Percentiles rank a stretch among this genome's conserved stretches.
phyloP scores from a whole-genome alignment of 92 coral and sea anemone genomes.

The Phenganax subtilis region DNA sequence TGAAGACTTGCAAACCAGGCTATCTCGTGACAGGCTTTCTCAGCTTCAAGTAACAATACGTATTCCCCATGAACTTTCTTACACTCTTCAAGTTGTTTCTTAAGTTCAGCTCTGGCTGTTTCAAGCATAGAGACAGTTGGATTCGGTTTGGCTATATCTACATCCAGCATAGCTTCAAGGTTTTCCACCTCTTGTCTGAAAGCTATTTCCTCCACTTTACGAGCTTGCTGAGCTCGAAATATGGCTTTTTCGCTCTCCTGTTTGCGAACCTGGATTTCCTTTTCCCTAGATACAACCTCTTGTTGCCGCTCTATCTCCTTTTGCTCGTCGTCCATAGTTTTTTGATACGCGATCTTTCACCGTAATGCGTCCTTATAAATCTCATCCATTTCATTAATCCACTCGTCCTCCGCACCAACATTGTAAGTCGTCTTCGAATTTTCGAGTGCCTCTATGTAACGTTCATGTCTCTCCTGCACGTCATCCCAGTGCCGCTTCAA shows the following conservation, averaged over 20 bases:
- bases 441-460: conserved; percentile 12
- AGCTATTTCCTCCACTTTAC: conserved; percentile 12
- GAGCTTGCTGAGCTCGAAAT: background rate
- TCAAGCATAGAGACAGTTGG: conserved; percentile 1
- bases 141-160: background rate
- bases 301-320: background rate
- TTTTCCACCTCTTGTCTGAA: conserved; percentile 29
- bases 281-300: background rate
- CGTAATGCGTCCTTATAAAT: background rate
- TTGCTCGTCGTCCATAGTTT: background rate
- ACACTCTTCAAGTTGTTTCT: conserved; percentile 4
- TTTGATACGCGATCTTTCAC: background rate
- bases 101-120: background rate
- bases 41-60: background rate
- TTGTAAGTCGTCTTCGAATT: background rate
- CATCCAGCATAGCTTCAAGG: background rate
- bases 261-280: background rate
- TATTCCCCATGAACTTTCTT: conserved; percentile 15
- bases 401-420: conserved; percentile 3
- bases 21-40: background rate
- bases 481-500: too few relatives aligned
- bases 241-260: background rate
- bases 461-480: background rate
- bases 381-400: conserved; percentile 18
- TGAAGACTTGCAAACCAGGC: conserved; percentile 3